phyloP scores from a whole-genome alignment of 2,888 invertebrate species.

The Tubulanus polymorphus region DNA sequence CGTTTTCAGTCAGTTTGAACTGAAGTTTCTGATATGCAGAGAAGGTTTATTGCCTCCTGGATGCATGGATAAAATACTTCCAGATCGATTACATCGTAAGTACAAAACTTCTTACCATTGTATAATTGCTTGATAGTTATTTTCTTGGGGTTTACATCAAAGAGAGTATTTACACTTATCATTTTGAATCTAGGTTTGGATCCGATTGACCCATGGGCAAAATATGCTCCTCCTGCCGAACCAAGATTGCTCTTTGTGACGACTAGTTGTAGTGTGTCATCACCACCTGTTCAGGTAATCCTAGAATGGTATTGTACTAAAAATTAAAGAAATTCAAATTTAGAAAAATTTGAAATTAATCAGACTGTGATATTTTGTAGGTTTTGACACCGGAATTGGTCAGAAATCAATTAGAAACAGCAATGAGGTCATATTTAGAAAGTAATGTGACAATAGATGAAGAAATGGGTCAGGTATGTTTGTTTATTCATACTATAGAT shows the following conservation, averaged over 20 bases:
- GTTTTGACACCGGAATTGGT: constrained; percentile 32
- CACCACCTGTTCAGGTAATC: constrained; percentile 40
- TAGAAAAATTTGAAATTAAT: no score
- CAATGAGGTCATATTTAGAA: constrained; percentile 34
- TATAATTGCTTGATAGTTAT: not conserved
- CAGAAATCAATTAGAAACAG: constrained; percentile 27
- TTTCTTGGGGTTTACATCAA: constrained; percentile 4
- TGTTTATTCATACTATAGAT: not conserved
- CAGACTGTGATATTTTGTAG: constrained; percentile 18
- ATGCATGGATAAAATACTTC: constrained; percentile 26
- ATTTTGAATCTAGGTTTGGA: constrained; percentile 25
- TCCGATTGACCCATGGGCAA: constrained; percentile 32
- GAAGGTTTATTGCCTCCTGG: constrained; percentile 28
- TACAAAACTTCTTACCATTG: not conserved
- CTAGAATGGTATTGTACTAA: no score
- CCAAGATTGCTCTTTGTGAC: constrained; percentile 35
- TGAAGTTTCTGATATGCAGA: constrained; percentile 33
- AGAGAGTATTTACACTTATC: not conserved
- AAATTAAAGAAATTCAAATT: no score
- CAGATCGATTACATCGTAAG: constrained; percentile 22
- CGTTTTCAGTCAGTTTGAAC: constrained; percentile 37
- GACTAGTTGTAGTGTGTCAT: constrained; percentile 34
- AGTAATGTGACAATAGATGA: constrained; percentile 23
- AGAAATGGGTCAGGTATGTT: constrained; percentile 13
- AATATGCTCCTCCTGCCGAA: constrained; percentile 31